Evolutionary conservation across 2,888 invertebrate species (phyloP).

Genomic region (Tipula confusa): DNA sequence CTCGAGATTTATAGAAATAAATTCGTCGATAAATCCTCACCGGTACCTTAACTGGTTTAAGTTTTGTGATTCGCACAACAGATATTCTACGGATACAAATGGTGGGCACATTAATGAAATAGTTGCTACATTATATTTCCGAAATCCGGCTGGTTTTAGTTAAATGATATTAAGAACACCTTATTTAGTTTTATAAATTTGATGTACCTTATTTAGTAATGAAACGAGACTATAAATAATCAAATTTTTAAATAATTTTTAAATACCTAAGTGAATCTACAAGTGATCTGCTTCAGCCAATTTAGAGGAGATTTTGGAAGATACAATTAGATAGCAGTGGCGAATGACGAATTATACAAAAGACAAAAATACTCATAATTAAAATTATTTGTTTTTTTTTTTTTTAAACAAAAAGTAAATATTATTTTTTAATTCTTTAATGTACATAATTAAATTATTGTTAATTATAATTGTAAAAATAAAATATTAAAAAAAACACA

Average conservation of each 20-base stretch:
- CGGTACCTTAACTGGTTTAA: background rate
- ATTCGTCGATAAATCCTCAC: background rate
- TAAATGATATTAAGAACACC: background rate
- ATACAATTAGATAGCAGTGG: too few species aligned
- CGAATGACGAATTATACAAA: too few species aligned
- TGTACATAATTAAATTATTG: constrained; percentile 9
- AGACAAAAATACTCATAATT: background rate
- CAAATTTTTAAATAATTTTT: too few species aligned
- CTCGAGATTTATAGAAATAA: background rate
- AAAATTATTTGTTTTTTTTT: background rate
- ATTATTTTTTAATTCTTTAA: background rate
- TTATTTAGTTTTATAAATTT: background rate
- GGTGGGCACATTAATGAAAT: background rate
- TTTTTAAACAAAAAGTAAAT: background rate
- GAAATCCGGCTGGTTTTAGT: too few species aligned
- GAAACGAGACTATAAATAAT: too few species aligned
- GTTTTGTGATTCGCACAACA: background rate
- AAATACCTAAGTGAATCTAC: too few species aligned
- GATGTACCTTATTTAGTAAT: too few species aligned
- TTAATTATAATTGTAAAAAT: background rate
- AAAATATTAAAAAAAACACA: too few species aligned
- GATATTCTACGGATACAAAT: background rate
- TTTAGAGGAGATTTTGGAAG: too few species aligned
- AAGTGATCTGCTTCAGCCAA: background rate
- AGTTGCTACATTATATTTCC: background rate